Conservation (phyloP, 2,888 invertebrate species). For the Lathronympha strigana region DNA sequence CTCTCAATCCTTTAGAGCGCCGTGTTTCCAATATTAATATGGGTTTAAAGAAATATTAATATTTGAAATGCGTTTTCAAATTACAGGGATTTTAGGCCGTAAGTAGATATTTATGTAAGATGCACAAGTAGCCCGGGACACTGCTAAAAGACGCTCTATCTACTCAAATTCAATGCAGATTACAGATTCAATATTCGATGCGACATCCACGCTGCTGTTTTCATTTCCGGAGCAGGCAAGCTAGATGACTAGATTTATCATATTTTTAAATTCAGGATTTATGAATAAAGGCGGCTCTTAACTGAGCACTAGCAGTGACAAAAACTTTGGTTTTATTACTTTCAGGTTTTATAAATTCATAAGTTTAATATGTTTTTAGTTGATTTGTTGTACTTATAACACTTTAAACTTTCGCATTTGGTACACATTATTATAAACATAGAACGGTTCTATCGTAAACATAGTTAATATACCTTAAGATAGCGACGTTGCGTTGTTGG, state of each 20-base stretch:
- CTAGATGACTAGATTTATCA: slow-evolving; percentile 29
- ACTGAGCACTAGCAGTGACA: neutral
- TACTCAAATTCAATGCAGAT: slow-evolving; percentile 20
- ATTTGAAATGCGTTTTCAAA: neutral
- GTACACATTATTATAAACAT: too few species aligned
- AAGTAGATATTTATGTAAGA: neutral
- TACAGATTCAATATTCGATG: slow-evolving; percentile 30
- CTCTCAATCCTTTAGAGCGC: neutral
- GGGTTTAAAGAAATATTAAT: neutral
- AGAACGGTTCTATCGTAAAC: too few species aligned
- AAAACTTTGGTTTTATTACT: neutral
- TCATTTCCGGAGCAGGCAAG: slow-evolving; percentile 28
- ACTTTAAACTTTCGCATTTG: too few species aligned
- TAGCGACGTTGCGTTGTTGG: too few species aligned
- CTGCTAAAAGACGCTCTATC: slow-evolving; percentile 4
- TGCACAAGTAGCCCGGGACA: neutral
- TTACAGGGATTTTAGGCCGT: too few species aligned
- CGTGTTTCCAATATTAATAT: neutral
- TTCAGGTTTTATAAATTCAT: neutral
- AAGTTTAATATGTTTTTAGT: too few species aligned
- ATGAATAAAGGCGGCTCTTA: slow-evolving; percentile 6
- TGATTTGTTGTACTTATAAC: too few species aligned
- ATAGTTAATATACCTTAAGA: too few species aligned
- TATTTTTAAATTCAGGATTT: slow-evolving; percentile 19
- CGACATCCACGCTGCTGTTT: slow-evolving; percentile 30